Evolutionary conservation across 2,113 vertebrate genomes (phyloP), one percentile per base, ranked within the genome.

Genomic region (Oryzias curvinotus): DNA sequence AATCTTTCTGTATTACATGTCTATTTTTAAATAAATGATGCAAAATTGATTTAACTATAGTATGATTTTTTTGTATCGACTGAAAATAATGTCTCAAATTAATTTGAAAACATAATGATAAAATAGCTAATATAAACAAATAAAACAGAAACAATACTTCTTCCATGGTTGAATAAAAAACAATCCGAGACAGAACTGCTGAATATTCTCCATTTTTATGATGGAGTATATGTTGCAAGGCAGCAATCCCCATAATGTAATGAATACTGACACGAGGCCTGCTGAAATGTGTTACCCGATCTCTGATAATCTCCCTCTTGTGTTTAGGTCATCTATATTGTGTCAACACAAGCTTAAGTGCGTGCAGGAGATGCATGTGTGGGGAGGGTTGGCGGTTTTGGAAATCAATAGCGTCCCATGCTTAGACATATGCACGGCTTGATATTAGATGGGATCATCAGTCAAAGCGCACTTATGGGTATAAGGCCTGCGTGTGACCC

Each of bases 391-490:
- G 58, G 71, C 66, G 58, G 69, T 62, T 87, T 78, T 61, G 30
- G 46, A 50, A 80, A 89, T 90, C 85, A 76, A 90, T 88, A 78
- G 49, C 10, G 47, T 54, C 79, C 64, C 4, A 47, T 81, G 77
- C 75, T 73, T 50, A 64, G 83, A 84, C 75, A 79, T 62, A 62
- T 72, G 70, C 81, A 63, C 8, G 45, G 59, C 51, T 58, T 63
- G 50, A 67, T 85, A 85, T 79, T 84, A 75, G 75, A 81, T 72
- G 21, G 67, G 30, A 69, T 84, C 80, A 84, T 86, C 81, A 87
- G 83, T 85, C 82, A 89, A 84, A 88, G 82, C 65, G 67, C 82
- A 82, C 64, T 85, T 77, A 76, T 81, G 77, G 77, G 64, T 36
- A 56, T 25, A 55, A 76, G 54, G 51, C 62, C 30, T 52, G 23